Conservation (phyloP, 2,888 invertebrate species). For the Parnassius smintheus region DNA sequence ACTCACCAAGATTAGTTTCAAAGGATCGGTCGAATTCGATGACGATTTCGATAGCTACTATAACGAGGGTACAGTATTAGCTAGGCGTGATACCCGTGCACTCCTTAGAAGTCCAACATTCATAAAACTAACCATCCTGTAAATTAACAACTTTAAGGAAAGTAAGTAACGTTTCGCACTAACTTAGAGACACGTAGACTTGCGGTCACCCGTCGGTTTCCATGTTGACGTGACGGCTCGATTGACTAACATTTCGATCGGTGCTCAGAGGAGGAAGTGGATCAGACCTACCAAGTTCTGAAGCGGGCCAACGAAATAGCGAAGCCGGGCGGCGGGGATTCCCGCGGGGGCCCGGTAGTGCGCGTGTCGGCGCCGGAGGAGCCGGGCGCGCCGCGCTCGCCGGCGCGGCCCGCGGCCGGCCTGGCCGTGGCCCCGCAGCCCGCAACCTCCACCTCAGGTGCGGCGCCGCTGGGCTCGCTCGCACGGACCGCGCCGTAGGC, state of each 20-base stretch:
- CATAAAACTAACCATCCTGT: slow-evolving; percentile 48
- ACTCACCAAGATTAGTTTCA: slow-evolving; percentile 77
- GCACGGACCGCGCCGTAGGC: slow-evolving; percentile 43
- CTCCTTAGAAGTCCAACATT: slow-evolving; percentile 52
- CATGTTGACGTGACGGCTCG: slow-evolving; percentile 9
- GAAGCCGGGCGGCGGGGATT: slow-evolving; percentile 67
- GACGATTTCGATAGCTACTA: slow-evolving; percentile 77
- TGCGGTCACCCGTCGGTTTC: background rate
- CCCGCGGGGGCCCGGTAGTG: slow-evolving; percentile 71
- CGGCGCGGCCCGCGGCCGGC: slow-evolving; percentile 73
- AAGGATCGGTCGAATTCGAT: slow-evolving; percentile 74
- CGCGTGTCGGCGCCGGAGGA: slow-evolving; percentile 64
- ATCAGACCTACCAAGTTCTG: slow-evolving; percentile 96
- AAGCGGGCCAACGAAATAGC: slow-evolving; percentile 96
- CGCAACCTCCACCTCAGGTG: slow-evolving; percentile 86
- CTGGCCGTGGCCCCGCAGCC: slow-evolving; percentile 85
- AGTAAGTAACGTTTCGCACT: slow-evolving; percentile 11
- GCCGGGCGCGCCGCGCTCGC: slow-evolving; percentile 69
- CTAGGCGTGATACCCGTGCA: slow-evolving; percentile 67
- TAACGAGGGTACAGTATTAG: slow-evolving; percentile 73
- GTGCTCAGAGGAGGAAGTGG: slow-evolving; percentile 87
- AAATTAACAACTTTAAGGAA: slow-evolving; percentile 24
- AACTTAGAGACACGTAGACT: slow-evolving; percentile 12
- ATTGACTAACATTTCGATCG: slow-evolving; percentile 66
- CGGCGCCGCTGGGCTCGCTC: slow-evolving; percentile 63